Base-by-base conservation (phyloP, 2,888 invertebrate species). In the Nysson spinosus region DNA sequence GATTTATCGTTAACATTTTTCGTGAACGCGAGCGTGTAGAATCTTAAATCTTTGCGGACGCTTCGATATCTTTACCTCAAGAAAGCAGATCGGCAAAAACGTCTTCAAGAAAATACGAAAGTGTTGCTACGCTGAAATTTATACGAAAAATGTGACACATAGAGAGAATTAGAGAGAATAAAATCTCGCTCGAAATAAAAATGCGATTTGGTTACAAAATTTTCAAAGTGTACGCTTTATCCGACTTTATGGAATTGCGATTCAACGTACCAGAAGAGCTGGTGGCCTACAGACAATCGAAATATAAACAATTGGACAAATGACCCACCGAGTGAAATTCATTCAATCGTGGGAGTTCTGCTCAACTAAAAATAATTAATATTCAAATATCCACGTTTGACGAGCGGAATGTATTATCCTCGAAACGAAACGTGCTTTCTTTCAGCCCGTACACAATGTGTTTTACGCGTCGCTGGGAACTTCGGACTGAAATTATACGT, bases 1-100 rank as follows among this genome's bases (percentile, higher is more conserved):
- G 63, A 74, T 74, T 74, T 74, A 74, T 74, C 68, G 68, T 68
- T 65, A 68, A 61, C 71, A 74, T 74, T 69, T 74, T 68, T 63
- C 62, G 43, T 6, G 35, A 14, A 20, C 37, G 35, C 42, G n/a
- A 46, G 51, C 46, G 44, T 24, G 55, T 51, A 32, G 20, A 50
- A 55, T 57, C 56, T 46, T 47, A 47, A 43, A 56, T 54, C 9
- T 34, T 20, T 44, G 43, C 42, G 47, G 30, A 46, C 30, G 52
- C 39, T 40, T 43, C 54, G 17, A 63, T 61, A 54, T 64, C 60
- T 69, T 46, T 60, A 43, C 58, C 30, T 19, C n/a, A 4, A 7
- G 20, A n/a, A 24, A 40, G 17, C 32, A 4, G 16, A 7, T 40
- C 40, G n/a, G 37, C 2, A 4, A 3, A 7, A n/a, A 4, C 26